These are phyloP conservation scores for Odontomachus brunneus DNA, from an alignment of 1,140 invertebrate genomes.

Conservation along the genomic window DNA sequence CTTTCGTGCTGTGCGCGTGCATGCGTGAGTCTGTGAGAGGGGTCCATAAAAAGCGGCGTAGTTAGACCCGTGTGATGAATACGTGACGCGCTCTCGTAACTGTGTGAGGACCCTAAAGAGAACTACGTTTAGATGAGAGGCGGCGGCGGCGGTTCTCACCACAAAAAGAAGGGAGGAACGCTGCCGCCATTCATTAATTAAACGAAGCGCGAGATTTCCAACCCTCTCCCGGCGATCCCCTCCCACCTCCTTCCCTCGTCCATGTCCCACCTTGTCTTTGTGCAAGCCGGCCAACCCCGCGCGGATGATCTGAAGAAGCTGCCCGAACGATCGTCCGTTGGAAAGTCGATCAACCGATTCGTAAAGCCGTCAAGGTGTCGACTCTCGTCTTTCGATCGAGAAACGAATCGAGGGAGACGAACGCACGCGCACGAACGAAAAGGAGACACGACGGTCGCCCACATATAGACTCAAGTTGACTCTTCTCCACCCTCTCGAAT, in stretches of 20 bases:
- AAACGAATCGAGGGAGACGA: slow-evolving; percentile 8
- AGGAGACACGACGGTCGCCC: slow-evolving; percentile 11
- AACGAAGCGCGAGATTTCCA: slow-evolving; percentile 82
- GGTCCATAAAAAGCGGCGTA: slow-evolving; percentile 65
- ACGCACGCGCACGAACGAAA: not conserved
- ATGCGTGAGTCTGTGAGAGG: slow-evolving; percentile 28
- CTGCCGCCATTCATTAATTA: slow-evolving; percentile 81
- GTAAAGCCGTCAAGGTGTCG: slow-evolving; percentile 57
- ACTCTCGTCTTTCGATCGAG: slow-evolving; percentile 31
- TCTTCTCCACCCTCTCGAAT: not conserved
- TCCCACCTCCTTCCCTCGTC: not conserved
- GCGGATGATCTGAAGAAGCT: slow-evolving; percentile 66
- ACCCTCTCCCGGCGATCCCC: slow-evolving; percentile 57
- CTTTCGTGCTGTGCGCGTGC: slow-evolving; percentile 19
- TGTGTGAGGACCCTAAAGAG: slow-evolving; percentile 62
- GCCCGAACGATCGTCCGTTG: slow-evolving; percentile 65
- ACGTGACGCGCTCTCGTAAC: slow-evolving; percentile 50
- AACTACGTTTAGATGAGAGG: slow-evolving; percentile 50
- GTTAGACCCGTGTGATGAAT: slow-evolving; percentile 53
- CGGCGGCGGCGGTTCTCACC: slow-evolving; percentile 38
- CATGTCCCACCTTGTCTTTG: slow-evolving; percentile 67
- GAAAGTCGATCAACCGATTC: slow-evolving; percentile 77
- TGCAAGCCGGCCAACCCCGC: slow-evolving; percentile 67
- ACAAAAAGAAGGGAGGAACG: slow-evolving; percentile 67
- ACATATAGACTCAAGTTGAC: not conserved